Base-by-base conservation (phyloP, 1,140 invertebrate species). In the Cydia fagiglandana region DNA sequence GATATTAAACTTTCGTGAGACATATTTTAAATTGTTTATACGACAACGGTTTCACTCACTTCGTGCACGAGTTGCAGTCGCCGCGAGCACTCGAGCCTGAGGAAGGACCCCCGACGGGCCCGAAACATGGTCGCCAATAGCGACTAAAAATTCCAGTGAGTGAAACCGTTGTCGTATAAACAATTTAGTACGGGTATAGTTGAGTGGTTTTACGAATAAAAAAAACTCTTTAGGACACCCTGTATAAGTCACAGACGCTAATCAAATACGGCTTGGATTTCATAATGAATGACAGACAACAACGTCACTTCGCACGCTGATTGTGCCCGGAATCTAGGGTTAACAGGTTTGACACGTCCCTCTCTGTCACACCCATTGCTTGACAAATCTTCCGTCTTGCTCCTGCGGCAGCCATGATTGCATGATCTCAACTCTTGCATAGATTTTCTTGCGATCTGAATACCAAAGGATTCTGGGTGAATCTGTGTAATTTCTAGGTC, bases 281-380 rank as follows among this genome's bases (percentile, higher is more conserved):
- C 88, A 84, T 85, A 80, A 83, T 86, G 81, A 79, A 61, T 73
- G 78, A 80, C 78, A 83, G 83, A 82, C 83, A 88, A 91, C 83
- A 80, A 53, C 73, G 76, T 82, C 75, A 88, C 88, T 91, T 92
- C 89, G 90, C 89, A 91, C 87, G 89, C 89, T 90, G 89, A 91
- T 92, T 91, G 89, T 87, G 79, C 76, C 64, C 87, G 83, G 89
- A 91, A 91, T 91, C 89, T 81, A 81, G 79, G 91, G 89, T 92
- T 81, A 90, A 91, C 78, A 87, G 79, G 90, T 88, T 85, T 90
- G 88, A 91, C 91, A 85, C 73, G 66, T 80, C 41, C 68, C 79
- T 84, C 74, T 81, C 80, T 75, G 76, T 81, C 70, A 34, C 76
- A 73, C 75, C 41, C 74, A 77, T 81, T 79, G 17, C 64, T 66